Base-by-base conservation (phyloP, 1,140 invertebrate species). In the Drosophila dunni region DNA sequence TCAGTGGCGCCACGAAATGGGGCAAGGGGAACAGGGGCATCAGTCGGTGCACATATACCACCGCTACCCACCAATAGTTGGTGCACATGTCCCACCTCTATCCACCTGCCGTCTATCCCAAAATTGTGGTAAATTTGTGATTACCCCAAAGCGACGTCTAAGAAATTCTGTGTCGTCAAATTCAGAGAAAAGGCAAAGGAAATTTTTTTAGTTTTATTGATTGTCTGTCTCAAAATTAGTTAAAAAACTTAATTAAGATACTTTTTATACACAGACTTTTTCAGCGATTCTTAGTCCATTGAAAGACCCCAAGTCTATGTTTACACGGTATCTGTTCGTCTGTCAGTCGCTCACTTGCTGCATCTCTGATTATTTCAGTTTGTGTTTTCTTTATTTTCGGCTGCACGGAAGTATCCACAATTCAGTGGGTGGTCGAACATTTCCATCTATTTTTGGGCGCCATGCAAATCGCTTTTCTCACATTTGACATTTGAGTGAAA, bases 161-260 rank as follows among this genome's bases (percentile, higher is more conserved):
- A 84, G 65, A 84, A 67, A 81, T 75, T 86, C 70, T 86, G 82
- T 83, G 82, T 79, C 79, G 65, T 85, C 83, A 77, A 88, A 82
- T 15, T 33, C 82, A 66, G 70, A 88, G 70, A 50, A 57, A 61
- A 63, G 29, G 33, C 24, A 20, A 17, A 53, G 17, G 7, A 29
- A 66, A 40, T 34, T 29, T 5, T 33, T 42, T n/a, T 61, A 46
- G 48, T 60, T 60, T 24, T 58, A 64, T 70, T 66, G 51, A 69
- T 74, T 68, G 51, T 10, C 36, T n/a, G 45, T 44, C 62, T 69
- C 57, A 29, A 74, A 74, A 69, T 74, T 50, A 57, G 66, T 56
- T 17, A 69, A 48, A 40, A 62, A 3, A 5, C 51, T 29, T 74
- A 69, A 62, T 57, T 69, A 9, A 57, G 45, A 40, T 24, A 42